A percentile compares a stretch with the other conserved stretches of the same genome.
Conservation (phyloP, 2,888 invertebrate species). For the Heliconius aoede region DNA sequence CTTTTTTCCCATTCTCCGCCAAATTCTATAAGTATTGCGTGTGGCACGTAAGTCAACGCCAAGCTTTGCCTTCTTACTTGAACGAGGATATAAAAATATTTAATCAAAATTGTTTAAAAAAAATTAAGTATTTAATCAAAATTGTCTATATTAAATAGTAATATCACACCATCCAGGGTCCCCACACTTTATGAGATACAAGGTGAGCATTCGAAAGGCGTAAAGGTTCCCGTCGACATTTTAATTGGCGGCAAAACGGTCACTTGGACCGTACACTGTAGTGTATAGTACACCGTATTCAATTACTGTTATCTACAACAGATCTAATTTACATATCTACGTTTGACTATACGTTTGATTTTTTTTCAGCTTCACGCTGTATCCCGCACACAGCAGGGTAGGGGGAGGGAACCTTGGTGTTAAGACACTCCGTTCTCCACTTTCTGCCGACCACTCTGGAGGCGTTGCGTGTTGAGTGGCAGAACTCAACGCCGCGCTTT, state of each 20-base stretch:
- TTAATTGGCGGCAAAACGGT: conserved; percentile 39
- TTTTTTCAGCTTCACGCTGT: too few relatives aligned
- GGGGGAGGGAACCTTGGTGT: too few relatives aligned
- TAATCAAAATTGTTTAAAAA: too few relatives aligned
- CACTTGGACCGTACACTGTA: conserved; percentile 17
- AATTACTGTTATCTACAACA: conserved; percentile 33
- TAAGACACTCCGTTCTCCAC: too few relatives aligned
- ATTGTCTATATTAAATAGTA: conserved; percentile 24
- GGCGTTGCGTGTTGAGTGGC: too few relatives aligned
- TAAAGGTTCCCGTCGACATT: conserved; percentile 30
- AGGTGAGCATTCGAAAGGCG: conserved; percentile 39
- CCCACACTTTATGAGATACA: neutral
- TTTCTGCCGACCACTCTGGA: too few relatives aligned
- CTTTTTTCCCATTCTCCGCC: neutral
- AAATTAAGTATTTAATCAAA: neutral
- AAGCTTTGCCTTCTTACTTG: neutral
- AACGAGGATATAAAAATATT: neutral
- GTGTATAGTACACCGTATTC: conserved; percentile 23
- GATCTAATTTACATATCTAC: conserved; percentile 25
- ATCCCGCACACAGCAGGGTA: too few relatives aligned
- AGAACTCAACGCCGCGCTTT: too few relatives aligned
- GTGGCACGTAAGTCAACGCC: neutral
- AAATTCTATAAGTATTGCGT: neutral
- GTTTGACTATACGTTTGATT: conserved; percentile 20
- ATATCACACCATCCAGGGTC: conserved; percentile 37